Evolutionary conservation across 2,888 invertebrate species (phyloP).

Genomic region (Caenorhabditis japonica): DNA sequence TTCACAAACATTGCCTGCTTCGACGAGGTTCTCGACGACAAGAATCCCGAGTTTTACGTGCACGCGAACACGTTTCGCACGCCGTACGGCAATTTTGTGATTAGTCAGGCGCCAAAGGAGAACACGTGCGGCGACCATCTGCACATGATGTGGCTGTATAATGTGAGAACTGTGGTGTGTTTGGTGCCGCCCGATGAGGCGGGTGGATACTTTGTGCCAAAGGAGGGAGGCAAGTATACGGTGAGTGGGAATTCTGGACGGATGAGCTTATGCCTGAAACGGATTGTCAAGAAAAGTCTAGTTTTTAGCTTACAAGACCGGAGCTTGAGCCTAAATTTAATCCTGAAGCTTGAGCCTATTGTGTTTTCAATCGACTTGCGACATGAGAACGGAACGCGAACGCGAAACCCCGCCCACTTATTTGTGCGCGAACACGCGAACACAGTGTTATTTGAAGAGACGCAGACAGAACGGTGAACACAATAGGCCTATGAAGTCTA

Average conservation of each 20-base stretch:
- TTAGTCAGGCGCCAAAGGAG: slow-evolving; percentile 36
- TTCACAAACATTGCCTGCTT: slow-evolving; percentile 40
- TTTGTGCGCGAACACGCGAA: too few relatives aligned
- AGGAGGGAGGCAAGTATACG: slow-evolving; percentile 10
- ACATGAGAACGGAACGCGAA: too few relatives aligned
- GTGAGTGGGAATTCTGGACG: slow-evolving; percentile 14
- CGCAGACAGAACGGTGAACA: too few relatives aligned
- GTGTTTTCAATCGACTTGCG: too few relatives aligned
- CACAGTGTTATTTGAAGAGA: too few relatives aligned
- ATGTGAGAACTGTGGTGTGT: slow-evolving; percentile 39
- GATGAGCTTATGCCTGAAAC: too few relatives aligned
- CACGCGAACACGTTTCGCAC: slow-evolving; percentile 47
- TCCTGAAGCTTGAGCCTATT: too few relatives aligned
- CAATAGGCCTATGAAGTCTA: too few relatives aligned
- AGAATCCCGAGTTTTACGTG: slow-evolving; percentile 35
- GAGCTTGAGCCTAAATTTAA: neutral
- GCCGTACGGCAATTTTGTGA: slow-evolving; percentile 44
- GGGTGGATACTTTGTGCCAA: slow-evolving; percentile 30
- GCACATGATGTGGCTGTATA: slow-evolving; percentile 49
- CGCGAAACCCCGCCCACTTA: too few relatives aligned
- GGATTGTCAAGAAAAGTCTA: neutral
- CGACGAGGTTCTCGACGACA: slow-evolving; percentile 43
- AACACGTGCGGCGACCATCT: slow-evolving; percentile 32
- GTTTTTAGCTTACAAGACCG: neutral
- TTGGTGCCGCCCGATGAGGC: slow-evolving; percentile 32